Percentiles rank a stretch among this genome's conserved stretches.
phyloP scores from a whole-genome alignment of 2,113 vertebrate species.

The Dissostichus mawsoni region DNA sequence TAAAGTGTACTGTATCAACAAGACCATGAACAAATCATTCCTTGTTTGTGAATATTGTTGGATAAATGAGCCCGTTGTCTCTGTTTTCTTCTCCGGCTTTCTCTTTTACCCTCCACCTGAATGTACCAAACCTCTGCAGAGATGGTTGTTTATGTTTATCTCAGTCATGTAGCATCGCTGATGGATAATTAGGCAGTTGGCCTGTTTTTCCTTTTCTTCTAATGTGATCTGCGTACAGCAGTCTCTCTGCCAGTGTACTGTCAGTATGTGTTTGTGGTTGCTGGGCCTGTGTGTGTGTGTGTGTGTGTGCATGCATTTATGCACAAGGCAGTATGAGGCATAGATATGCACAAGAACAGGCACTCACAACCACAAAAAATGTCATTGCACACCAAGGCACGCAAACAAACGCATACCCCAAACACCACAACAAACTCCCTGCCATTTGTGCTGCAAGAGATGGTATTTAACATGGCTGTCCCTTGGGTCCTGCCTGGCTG shows the following conservation, averaged over 20 bases:
- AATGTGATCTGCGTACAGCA: slow-evolving; percentile 47
- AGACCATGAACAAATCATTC: slow-evolving; percentile 23
- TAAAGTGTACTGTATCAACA: slow-evolving; percentile 21
- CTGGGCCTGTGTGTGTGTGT: background rate
- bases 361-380: slow-evolving; percentile 18
- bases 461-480: slow-evolving; percentile 78
- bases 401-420: slow-evolving; percentile 44
- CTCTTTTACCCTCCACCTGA: background rate
- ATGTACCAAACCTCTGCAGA: background rate
- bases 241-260: slow-evolving; percentile 37
- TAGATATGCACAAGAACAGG: slow-evolving; percentile 25
- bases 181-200: slow-evolving; percentile 69
- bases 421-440: slow-evolving; percentile 59
- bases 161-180: slow-evolving; percentile 45
- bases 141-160: slow-evolving; percentile 19
- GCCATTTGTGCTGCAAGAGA: slow-evolving; percentile 73
- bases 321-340: slow-evolving; percentile 10
- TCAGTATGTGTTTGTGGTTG: background rate
- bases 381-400: slow-evolving; percentile 33
- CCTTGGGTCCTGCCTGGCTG: slow-evolving; percentile 62
- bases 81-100: background rate
- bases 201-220: slow-evolving; percentile 37
- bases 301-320: background rate
- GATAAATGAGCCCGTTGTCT: slow-evolving; percentile 6
- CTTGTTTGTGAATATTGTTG: slow-evolving; percentile 6